Evolutionary conservation across 2,888 invertebrate species (phyloP).

Genomic region (Tanypteryx hageni): DNA sequence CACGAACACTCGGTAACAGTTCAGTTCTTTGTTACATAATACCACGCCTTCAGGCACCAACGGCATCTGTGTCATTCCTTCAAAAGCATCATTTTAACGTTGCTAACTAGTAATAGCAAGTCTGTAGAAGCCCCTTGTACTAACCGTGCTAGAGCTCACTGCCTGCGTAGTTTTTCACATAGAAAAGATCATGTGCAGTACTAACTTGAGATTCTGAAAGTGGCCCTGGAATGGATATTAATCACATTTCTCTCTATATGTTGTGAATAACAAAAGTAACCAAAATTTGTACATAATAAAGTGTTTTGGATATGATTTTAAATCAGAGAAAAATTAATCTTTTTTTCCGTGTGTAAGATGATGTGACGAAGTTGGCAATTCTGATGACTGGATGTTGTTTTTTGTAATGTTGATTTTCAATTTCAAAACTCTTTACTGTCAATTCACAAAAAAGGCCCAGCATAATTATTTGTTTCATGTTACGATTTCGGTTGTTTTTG

Average conservation of each 20-base stretch:
- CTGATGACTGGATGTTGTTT: too few relatives aligned
- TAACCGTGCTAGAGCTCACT: conserved; percentile 55
- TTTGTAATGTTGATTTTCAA: too few relatives aligned
- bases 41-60: conserved; percentile 50
- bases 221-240: conserved; percentile 30
- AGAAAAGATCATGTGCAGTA: conserved; percentile 27
- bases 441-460: background rate
- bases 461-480: background rate
- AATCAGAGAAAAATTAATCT: too few relatives aligned
- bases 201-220: conserved; percentile 9
- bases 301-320: too few relatives aligned
- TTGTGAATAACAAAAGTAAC: background rate
- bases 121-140: conserved; percentile 44
- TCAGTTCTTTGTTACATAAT: background rate
- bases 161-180: conserved; percentile 50
- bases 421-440: too few relatives aligned
- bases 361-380: too few relatives aligned
- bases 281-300: too few relatives aligned
- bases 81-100: conserved; percentile 46
- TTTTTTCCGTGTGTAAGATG: too few relatives aligned
- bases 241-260: background rate
- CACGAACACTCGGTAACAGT: conserved; percentile 22
- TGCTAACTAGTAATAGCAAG: conserved; percentile 43
- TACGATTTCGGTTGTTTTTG: background rate
- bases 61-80: conserved; percentile 49